Evolutionary conservation across 2,113 vertebrate genomes (phyloP).

Genomic region (Stomatorhinus ivindoensis): DNA sequence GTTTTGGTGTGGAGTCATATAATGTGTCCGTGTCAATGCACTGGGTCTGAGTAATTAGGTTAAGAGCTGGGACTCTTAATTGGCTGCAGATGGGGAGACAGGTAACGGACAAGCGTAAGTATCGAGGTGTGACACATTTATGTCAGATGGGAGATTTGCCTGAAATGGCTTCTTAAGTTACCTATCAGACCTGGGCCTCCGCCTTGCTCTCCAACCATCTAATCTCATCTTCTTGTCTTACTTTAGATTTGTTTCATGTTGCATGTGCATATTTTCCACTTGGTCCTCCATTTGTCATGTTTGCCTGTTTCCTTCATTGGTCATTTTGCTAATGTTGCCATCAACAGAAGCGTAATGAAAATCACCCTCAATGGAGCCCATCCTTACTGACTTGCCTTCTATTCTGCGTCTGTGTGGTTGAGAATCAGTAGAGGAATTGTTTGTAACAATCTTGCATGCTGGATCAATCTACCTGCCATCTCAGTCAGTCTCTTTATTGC

Average conservation of each 20-base stretch:
- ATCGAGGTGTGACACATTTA: slow-evolving; percentile 44
- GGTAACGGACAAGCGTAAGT: slow-evolving; percentile 9
- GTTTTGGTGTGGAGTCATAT: slow-evolving; percentile 30
- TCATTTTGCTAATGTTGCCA: background rate
- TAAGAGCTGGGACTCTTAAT: slow-evolving; percentile 50
- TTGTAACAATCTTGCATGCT: background rate
- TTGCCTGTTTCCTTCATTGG: background rate
- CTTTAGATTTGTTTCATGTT: background rate
- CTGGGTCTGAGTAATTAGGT: slow-evolving; percentile 53
- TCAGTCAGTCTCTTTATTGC: background rate
- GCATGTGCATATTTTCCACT: background rate
- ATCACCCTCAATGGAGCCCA: background rate
- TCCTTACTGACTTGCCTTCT: background rate
- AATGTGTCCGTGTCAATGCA: slow-evolving; percentile 22
- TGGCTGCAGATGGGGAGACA: slow-evolving; percentile 17
- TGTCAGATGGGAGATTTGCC: slow-evolving; percentile 51
- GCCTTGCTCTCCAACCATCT: slow-evolving; percentile 11
- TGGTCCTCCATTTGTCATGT: background rate
- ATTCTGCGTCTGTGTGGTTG: background rate
- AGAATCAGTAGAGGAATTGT: background rate
- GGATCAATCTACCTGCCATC: background rate
- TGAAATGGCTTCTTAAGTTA: slow-evolving; percentile 40
- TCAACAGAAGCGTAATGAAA: background rate
- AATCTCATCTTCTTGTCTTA: slow-evolving; percentile 11
- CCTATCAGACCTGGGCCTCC: slow-evolving; percentile 13